Conservation (phyloP, 2,888 invertebrate species). For the Chrysolina oricalcia region DNA sequence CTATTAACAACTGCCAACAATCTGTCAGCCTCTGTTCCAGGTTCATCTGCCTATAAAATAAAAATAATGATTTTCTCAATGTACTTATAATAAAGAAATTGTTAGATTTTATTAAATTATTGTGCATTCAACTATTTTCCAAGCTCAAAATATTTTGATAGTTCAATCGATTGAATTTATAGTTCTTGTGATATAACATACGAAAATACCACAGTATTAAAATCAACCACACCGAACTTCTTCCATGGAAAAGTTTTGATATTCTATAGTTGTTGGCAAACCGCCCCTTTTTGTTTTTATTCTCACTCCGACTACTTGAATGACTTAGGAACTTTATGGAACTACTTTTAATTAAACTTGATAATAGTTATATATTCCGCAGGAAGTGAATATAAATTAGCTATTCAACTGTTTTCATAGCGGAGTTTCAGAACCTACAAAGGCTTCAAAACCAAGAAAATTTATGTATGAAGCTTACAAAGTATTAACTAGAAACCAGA, state of each 20-base stretch:
- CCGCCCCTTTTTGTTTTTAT: conserved; percentile 4
- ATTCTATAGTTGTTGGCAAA: conserved; percentile 1
- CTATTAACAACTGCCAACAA: too few species aligned
- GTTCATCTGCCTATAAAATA: too few species aligned
- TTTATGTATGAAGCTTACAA: background rate
- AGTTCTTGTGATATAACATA: too few species aligned
- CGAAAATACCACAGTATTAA: too few species aligned
- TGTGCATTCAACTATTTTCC: too few species aligned
- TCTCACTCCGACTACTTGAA: background rate
- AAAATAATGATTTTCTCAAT: too few species aligned
- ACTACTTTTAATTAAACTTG: conserved; percentile 32
- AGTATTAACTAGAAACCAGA: background rate
- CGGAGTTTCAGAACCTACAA: background rate
- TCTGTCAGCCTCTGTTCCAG: too few species aligned
- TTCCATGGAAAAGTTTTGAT: background rate
- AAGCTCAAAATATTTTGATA: too few species aligned
- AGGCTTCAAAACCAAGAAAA: background rate
- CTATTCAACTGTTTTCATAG: conserved; percentile 10
- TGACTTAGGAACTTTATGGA: conserved; percentile 22
- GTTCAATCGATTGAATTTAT: too few species aligned
- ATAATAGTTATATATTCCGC: conserved; percentile 28
- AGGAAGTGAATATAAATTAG: conserved; percentile 28
- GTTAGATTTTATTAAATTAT: too few species aligned
- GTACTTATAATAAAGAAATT: too few species aligned
- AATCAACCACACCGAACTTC: background rate